Base-by-base conservation (phyloP, 1,140 invertebrate species). In the Solenopsis invicta region DNA sequence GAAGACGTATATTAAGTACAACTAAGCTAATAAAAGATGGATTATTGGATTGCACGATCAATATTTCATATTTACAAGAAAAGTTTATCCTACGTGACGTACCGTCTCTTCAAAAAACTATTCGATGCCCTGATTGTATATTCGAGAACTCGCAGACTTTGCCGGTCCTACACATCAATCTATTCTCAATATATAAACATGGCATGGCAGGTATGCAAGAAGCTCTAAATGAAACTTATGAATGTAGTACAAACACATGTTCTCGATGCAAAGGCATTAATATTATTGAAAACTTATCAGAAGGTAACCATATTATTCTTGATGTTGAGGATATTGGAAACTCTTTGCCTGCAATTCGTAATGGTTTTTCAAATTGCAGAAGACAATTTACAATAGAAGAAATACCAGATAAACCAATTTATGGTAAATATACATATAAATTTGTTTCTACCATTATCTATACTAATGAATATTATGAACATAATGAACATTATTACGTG, bases 41-140 rank as follows among this genome's bases (percentile, higher is more conserved):
- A 41, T 41, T 66, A 66, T 66, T 66, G 8, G 34, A 41, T 41
- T 66, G 62, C 10, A 66, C 4, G 9, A 66, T 66, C 37, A 66
- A 66, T 66, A 66, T 66, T 41, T 66, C 18, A 10, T 66, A 66
- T 66, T 2, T 66, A 1, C 62, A 66, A 66, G 62, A 66, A 66
- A 66, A 41, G 8, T 41, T 4, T 41, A 66, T 64, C 37, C 34
- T 66, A 0, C 34, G 9, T 41, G 62, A 41, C n/a, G 34, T 66
- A 18, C 34, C 62, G 4, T 64, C 61, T 37, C 18, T 41, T n/a
- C 1, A 9, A 41, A 41, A 66, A 66, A 41, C 8, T 8, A 8
- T n/a, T n/a, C 62, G 9, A 66, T 66, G 62, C 34, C 9, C 34
- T 41, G 62, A 64, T 64, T 64, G 34, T 6, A 1, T n/a, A 9